phyloP scores from a whole-genome alignment of 2,113 vertebrate species.

The Bubalus kerabau region DNA sequence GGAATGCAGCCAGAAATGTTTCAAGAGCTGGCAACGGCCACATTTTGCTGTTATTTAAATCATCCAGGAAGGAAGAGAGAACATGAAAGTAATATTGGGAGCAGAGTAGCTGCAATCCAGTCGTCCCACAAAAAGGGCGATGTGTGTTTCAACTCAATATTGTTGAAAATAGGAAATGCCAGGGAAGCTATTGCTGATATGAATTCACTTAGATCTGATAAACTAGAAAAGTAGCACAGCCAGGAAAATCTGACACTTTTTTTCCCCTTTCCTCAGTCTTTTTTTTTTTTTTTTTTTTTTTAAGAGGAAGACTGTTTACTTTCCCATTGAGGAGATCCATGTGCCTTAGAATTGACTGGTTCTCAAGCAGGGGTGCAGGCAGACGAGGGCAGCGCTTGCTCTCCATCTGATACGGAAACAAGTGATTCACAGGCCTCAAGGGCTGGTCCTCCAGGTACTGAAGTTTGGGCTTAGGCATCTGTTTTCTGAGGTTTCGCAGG shows the following conservation, averaged over 20 bases:
- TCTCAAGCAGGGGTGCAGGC: not conserved
- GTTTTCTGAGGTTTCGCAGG: not conserved
- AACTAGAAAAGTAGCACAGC: not conserved
- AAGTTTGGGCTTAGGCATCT: not conserved
- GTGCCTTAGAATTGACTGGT: not conserved
- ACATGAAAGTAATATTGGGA: not conserved
- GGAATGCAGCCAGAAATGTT: conserved; percentile 11
- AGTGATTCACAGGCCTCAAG: not conserved
- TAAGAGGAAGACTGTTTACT: conserved; percentile 37
- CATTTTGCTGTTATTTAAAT: conserved; percentile 19
- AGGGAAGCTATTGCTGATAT: not conserved
- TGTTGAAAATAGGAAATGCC: not conserved
- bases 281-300: not conserved
- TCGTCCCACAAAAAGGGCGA: not conserved
- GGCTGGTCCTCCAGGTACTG: not conserved
- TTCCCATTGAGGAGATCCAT: conserved; percentile 50
- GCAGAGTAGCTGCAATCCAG: not conserved
- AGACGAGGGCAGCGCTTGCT: not conserved
- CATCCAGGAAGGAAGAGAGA: conserved; percentile 8
- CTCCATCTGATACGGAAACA: not conserved
- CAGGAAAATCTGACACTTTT: conserved; percentile 56
- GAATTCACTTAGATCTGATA: conserved; percentile 15
- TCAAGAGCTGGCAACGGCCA: not conserved
- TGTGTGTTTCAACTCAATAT: not conserved
- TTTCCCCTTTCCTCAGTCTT: not conserved